phyloP scores from a whole-genome alignment of 1,140 invertebrate genomes.

The Dufourea novaeangliae region DNA sequence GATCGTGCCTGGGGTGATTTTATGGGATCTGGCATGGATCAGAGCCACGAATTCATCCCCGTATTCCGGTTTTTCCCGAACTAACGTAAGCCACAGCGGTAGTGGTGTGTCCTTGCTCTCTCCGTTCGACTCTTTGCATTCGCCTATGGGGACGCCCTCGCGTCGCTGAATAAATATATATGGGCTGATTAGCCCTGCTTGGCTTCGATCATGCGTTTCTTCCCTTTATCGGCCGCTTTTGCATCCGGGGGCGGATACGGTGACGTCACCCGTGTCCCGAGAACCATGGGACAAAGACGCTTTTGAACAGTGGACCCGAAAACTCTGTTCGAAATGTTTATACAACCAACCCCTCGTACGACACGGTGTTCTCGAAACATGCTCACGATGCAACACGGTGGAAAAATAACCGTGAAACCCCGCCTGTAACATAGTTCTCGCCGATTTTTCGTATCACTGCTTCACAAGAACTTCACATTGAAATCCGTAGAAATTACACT shows the following conservation, averaged over 20 bases:
- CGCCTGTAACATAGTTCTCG: too few relatives aligned
- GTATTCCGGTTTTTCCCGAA: conserved; percentile 71
- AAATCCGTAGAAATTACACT: too few relatives aligned
- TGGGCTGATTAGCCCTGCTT: conserved; percentile 76
- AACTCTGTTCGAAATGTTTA: too few relatives aligned
- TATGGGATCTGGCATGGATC: conserved; percentile 78
- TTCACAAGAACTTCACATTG: too few relatives aligned
- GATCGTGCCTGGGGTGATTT: conserved; percentile 77
- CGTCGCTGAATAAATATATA: conserved; percentile 78
- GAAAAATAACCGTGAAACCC: too few relatives aligned
- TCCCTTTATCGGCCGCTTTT: conserved; percentile 49
- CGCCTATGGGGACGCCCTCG: conserved; percentile 52
- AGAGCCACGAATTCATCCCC: conserved; percentile 72
- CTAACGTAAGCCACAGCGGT: conserved; percentile 69
- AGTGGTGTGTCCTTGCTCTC: conserved; percentile 37
- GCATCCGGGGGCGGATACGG: conserved; percentile 55
- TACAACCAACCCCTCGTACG: too few relatives aligned
- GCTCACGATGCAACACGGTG: too few relatives aligned
- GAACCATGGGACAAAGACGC: background rate
- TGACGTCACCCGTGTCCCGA: conserved; percentile 39
- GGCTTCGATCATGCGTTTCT: conserved; percentile 70
- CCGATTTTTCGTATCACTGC: too few relatives aligned
- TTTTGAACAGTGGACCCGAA: background rate
- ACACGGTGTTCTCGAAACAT: too few relatives aligned
- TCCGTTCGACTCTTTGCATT: conserved; percentile 38